Evolutionary conservation across 2,113 vertebrate genomes (phyloP).

Genomic region (Menidia beryllina): DNA sequence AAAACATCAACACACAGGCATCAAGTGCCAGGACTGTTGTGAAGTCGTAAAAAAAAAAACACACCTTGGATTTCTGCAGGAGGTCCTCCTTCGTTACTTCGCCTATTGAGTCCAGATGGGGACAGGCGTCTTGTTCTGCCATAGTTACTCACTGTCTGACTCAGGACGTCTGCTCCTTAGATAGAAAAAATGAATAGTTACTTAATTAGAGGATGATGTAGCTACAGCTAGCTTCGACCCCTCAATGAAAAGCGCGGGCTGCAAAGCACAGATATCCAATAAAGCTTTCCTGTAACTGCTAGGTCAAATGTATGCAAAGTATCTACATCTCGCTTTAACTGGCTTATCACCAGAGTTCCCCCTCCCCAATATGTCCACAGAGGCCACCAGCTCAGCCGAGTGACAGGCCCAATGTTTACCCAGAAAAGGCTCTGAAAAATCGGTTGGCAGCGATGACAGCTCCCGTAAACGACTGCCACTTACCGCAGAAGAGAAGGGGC

Average conservation of each 20-base stretch:
- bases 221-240: slow-evolving; percentile 44
- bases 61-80: slow-evolving; percentile 94
- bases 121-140: slow-evolving; percentile 89
- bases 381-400: slow-evolving; percentile 30
- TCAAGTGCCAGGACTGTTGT: not conserved
- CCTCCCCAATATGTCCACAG: not conserved
- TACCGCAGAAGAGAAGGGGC: slow-evolving; percentile 25
- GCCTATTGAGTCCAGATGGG: slow-evolving; percentile 94
- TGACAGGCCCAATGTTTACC: slow-evolving; percentile 51
- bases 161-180: slow-evolving; percentile 24
- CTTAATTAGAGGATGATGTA: not conserved
- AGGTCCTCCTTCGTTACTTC: slow-evolving; percentile 97
- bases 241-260: not conserved
- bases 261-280: not conserved
- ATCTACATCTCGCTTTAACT: not conserved
- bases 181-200: slow-evolving; percentile 10
- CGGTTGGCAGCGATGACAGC: slow-evolving; percentile 19
- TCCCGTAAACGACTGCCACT: slow-evolving; percentile 1
- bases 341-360: not conserved
- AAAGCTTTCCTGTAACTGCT: not conserved
- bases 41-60: slow-evolving; percentile 29
- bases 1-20: not conserved
- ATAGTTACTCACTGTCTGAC: slow-evolving; percentile 77
- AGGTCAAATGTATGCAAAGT: not conserved
- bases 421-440: slow-evolving; percentile 17